Conservation (phyloP, 2,888 invertebrate genomes). For the Heliconius hortense region DNA sequence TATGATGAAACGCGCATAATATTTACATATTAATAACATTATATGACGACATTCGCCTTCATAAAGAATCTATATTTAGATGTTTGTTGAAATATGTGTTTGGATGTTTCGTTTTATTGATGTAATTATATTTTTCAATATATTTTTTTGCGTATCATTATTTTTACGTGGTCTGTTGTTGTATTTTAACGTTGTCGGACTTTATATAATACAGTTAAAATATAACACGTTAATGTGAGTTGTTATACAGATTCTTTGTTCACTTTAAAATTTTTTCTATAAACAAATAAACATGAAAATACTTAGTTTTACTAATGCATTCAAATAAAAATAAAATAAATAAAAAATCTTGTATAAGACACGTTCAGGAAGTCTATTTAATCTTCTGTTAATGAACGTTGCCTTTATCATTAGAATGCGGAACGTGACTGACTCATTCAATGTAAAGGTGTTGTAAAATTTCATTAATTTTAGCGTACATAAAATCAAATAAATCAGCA, state of each 20-base stretch:
- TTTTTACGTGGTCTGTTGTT: no score
- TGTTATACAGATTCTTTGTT: neutral
- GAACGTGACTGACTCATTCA: slow-evolving; percentile 29
- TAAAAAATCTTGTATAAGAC: slow-evolving; percentile 28
- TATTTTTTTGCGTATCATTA: neutral
- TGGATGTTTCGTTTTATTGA: neutral
- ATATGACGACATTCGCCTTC: slow-evolving; percentile 17
- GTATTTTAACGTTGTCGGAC: neutral
- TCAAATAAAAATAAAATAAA: slow-evolving; percentile 32
- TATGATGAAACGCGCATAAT: slow-evolving; percentile 26
- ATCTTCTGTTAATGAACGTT: slow-evolving; percentile 41
- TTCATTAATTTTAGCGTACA: slow-evolving; percentile 13
- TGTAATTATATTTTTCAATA: neutral
- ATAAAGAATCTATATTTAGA: slow-evolving; percentile 6
- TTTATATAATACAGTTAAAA: no score
- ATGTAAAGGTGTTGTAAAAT: slow-evolving; percentile 25
- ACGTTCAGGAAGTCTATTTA: slow-evolving; percentile 39
- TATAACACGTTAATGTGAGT: no score
- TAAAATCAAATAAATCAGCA: no score
- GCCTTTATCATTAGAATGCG: slow-evolving; percentile 31
- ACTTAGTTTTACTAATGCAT: slow-evolving; percentile 21
- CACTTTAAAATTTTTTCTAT: neutral
- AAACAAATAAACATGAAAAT: neutral
- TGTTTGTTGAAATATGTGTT: neutral
- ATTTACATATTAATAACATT: slow-evolving; percentile 22